phyloP scores from a whole-genome alignment of 2,888 invertebrate genomes.

The Agrotis puta region DNA sequence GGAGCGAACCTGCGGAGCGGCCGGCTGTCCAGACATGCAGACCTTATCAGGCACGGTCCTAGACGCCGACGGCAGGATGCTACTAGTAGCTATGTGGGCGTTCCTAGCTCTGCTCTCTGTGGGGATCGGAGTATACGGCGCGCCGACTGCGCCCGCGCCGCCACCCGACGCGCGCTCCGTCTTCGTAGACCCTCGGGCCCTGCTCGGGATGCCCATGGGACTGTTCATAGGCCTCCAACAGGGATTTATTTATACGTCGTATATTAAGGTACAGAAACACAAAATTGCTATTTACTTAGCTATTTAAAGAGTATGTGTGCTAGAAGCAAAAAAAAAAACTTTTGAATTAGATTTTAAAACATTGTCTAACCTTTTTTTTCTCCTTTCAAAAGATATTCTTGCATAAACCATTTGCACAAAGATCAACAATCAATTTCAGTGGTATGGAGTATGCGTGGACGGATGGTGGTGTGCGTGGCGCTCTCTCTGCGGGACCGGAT shows the following conservation, averaged over 20 bases:
- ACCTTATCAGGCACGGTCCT: conserved; percentile 79
- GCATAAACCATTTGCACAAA: not conserved
- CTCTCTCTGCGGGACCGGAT: conserved; percentile 94
- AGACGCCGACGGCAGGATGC: conserved; percentile 79
- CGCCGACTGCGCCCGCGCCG: conserved; percentile 81
- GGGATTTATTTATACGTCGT: conserved; percentile 96
- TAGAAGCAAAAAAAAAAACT: not conserved
- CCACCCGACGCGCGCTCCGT: conserved; percentile 81
- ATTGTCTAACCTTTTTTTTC: not conserved
- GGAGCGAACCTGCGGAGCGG: conserved; percentile 83
- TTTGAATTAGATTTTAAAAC: no score
- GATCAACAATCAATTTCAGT: conserved; percentile 85
- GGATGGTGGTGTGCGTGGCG: conserved; percentile 94
- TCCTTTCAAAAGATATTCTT: not conserved
- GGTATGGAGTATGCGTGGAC: conserved; percentile 95
- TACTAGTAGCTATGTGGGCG: conserved; percentile 83
- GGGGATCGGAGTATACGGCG: conserved; percentile 81
- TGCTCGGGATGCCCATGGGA: conserved; percentile 94
- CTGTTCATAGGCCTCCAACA: conserved; percentile 96
- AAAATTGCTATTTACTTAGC: no score
- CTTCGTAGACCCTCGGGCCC: conserved; percentile 92
- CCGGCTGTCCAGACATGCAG: conserved; percentile 85
- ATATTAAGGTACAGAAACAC: conserved; percentile 92
- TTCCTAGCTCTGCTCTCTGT: conserved; percentile 76
- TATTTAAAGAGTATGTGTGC: no score